phyloP scores from a whole-genome alignment of 2,113 vertebrate species.

The Spermophilus dauricus region DNA sequence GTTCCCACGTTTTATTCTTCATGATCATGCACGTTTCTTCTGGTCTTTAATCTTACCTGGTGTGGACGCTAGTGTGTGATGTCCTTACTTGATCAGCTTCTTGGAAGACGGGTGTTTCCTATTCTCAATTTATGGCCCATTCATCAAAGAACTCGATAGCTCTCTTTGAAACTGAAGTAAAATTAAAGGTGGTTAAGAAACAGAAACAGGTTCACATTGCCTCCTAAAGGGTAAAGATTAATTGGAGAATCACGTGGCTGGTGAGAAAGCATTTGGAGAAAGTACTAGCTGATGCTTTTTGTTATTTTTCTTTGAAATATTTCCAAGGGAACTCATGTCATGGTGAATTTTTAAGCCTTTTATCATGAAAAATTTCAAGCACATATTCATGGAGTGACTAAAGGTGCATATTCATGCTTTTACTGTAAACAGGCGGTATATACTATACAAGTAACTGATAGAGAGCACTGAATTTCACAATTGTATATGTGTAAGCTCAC shows the following conservation, averaged over 20 bases:
- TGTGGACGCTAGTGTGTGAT: conserved; percentile 4
- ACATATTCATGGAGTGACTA: neutral
- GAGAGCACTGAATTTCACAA: neutral
- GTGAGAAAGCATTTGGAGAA: neutral
- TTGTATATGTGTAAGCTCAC: neutral
- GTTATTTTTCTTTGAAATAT: neutral
- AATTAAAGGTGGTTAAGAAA: conserved; percentile 54
- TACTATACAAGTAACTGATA: neutral
- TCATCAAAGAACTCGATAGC: conserved; percentile 26
- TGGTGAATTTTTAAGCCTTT: conserved; percentile 41
- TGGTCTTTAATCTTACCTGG: neutral
- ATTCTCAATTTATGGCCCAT: conserved; percentile 44
- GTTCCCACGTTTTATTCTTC: conserved; percentile 26
- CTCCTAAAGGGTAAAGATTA: conserved; percentile 19
- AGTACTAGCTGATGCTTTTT: neutral
- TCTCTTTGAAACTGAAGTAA: conserved; percentile 32
- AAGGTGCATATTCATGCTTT: neutral
- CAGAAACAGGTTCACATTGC: neutral
- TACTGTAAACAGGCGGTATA: neutral
- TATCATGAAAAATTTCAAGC: conserved; percentile 6
- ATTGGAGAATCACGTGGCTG: neutral
- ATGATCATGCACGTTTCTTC: neutral
- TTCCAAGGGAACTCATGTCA: neutral
- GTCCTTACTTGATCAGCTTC: conserved; percentile 50
- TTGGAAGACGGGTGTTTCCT: conserved; percentile 27